Percentiles rank a stretch among this genome's conserved stretches.
These are phyloP conservation scores for Florisuga fusca DNA, from an alignment of 2,797 vertebrate genomes.

Conservation along the genomic window DNA sequence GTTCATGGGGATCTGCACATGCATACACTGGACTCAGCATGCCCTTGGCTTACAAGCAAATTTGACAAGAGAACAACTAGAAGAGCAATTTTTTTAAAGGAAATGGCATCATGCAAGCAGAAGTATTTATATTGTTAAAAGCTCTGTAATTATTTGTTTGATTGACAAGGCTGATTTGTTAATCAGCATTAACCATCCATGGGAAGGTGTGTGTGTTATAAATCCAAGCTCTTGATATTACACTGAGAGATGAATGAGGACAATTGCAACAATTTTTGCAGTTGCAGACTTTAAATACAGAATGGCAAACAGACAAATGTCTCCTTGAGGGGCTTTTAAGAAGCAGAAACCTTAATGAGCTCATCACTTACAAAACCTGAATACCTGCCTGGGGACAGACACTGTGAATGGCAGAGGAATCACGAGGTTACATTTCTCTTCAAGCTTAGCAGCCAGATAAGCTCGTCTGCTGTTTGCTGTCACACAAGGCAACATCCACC, in stretches of 20 bases:
- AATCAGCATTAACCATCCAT: neutral
- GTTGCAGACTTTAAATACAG: slow-evolving; percentile 49
- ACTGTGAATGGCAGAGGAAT: slow-evolving; percentile 42
- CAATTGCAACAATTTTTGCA: slow-evolving; percentile 6
- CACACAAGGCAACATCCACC: neutral
- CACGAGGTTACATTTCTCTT: neutral
- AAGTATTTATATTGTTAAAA: neutral
- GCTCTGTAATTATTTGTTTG: neutral
- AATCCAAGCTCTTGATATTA: neutral
- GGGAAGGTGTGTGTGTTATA: neutral
- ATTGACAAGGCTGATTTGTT: neutral
- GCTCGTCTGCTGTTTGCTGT: neutral
- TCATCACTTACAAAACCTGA: slow-evolving; percentile 69
- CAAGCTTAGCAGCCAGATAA: slow-evolving; percentile 3
- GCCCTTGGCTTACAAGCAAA: neutral
- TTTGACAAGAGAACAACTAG: neutral
- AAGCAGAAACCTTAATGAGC: slow-evolving; percentile 66
- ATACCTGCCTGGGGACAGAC: slow-evolving; percentile 61
- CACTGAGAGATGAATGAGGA: neutral
- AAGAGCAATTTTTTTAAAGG: neutral
- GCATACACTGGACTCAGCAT: fast-evolving
- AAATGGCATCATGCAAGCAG: neutral
- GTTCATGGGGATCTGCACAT: neutral
- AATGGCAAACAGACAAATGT: slow-evolving; percentile 41
- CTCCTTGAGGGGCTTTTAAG: slow-evolving; percentile 58